Conservation (phyloP, 1,140 invertebrate genomes). For the Drosophila fuyamai region DNA sequence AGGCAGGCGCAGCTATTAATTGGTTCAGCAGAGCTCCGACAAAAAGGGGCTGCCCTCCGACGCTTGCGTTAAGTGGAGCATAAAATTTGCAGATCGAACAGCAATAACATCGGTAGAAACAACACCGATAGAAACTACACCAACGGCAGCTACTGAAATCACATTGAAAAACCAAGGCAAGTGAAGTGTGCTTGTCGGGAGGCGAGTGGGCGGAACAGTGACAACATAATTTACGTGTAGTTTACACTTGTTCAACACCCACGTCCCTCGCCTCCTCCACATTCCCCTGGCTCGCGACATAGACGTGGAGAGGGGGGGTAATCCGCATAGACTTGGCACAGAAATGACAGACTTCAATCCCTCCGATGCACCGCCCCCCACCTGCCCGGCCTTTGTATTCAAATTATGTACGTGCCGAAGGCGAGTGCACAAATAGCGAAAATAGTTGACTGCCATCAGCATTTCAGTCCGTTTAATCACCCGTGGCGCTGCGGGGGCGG, state of each 20-base stretch:
- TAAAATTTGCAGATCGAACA: slow-evolving; percentile 16
- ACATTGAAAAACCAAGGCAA: slow-evolving; percentile 17
- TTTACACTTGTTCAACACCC: slow-evolving; percentile 39
- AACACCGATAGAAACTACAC: background rate
- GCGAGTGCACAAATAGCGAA: slow-evolving; percentile 38
- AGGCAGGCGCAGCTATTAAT: slow-evolving; percentile 44
- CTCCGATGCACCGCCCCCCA: background rate
- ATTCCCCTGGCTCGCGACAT: background rate
- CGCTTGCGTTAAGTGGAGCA: slow-evolving; percentile 4
- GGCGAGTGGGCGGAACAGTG: slow-evolving; percentile 23
- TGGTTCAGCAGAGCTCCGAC: slow-evolving; percentile 3
- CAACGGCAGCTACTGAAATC: slow-evolving; percentile 1
- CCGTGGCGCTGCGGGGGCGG: background rate
- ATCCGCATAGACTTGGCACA: slow-evolving; percentile 10
- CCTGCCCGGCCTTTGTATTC: slow-evolving; percentile 21
- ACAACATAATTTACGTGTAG: slow-evolving; percentile 59
- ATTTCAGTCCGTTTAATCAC: slow-evolving; percentile 34
- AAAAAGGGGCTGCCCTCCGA: no score
- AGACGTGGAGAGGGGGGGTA: background rate
- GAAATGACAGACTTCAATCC: slow-evolving; percentile 5
- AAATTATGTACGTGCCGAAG: slow-evolving; percentile 43
- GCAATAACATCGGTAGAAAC: background rate
- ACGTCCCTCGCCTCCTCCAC: background rate
- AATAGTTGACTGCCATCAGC: slow-evolving; percentile 40
- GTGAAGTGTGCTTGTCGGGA: slow-evolving; percentile 21